Percentiles rank a stretch among this genome's conserved stretches.
Conservation (phyloP, 2,888 invertebrate genomes). For the Tribolium freemani region DNA sequence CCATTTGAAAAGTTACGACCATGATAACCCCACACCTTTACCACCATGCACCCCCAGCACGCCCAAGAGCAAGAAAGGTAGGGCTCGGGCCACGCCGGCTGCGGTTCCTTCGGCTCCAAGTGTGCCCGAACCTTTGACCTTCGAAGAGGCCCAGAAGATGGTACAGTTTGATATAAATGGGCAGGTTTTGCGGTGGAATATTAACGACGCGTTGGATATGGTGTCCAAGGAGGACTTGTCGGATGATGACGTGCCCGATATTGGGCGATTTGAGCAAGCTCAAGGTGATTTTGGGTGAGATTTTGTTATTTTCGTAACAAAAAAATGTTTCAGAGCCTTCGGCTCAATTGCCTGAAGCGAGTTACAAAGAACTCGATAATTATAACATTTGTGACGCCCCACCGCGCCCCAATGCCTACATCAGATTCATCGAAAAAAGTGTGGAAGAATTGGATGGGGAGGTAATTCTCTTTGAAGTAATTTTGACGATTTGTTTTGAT, state of each 20-base stretch:
- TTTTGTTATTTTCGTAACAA: background rate
- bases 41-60: conserved; percentile 71
- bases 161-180: conserved; percentile 92
- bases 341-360: conserved; percentile 78
- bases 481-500: background rate
- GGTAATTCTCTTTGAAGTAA: conserved; percentile 40
- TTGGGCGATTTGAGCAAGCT: conserved; percentile 19
- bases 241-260: conserved; percentile 61
- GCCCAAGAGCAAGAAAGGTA: conserved; percentile 75
- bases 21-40: conserved; percentile 80
- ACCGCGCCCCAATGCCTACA: conserved; percentile 88
- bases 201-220: conserved; percentile 77
- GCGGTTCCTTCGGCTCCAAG: conserved; percentile 69
- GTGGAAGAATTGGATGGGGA: conserved; percentile 95
- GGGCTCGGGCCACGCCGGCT: conserved; percentile 44
- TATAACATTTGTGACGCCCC: conserved; percentile 89
- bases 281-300: conserved; percentile 15
- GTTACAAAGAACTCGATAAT: conserved; percentile 79
- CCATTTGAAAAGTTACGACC: conserved; percentile 88
- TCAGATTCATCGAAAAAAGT: conserved; percentile 94
- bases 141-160: conserved; percentile 87
- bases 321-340: conserved; percentile 53
- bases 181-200: conserved; percentile 68
- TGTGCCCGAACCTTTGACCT: conserved; percentile 81
- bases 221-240: conserved; percentile 77